Evolutionary conservation across 2,113 vertebrate species (phyloP).

Genomic region (Danionella cerebrum): DNA sequence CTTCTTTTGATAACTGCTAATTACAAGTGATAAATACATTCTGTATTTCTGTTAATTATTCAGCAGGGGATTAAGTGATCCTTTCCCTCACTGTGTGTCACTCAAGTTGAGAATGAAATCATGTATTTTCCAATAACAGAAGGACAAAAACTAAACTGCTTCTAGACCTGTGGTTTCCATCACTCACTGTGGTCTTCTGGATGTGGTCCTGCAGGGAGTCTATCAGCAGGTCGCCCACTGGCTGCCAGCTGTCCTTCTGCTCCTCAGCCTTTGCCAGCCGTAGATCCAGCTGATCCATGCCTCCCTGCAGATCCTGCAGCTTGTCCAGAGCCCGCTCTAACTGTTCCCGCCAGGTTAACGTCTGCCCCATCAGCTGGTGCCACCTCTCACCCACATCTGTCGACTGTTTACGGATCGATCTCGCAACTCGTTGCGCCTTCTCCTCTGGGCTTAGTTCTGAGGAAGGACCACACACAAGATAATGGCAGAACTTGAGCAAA

Average conservation of each 20-base stretch:
- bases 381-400: constrained; percentile 87
- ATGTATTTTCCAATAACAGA: too few relatives aligned
- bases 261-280: constrained; percentile 80
- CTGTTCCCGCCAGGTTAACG: constrained; percentile 82
- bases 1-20: too few relatives aligned
- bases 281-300: constrained; percentile 87
- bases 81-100: neutral
- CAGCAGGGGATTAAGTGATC: too few relatives aligned
- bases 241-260: constrained; percentile 76
- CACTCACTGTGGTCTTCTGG: constrained; percentile 58
- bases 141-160: too few relatives aligned
- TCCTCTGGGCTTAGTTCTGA: constrained; percentile 85
- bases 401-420: constrained; percentile 91
- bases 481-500: neutral
- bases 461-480: neutral
- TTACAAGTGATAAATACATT: too few relatives aligned
- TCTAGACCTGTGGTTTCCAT: too few relatives aligned
- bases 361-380: constrained; percentile 77
- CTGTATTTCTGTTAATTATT: too few relatives aligned
- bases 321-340: constrained; percentile 83
- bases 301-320: constrained; percentile 84
- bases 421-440: constrained; percentile 81
- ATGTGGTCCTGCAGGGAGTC: constrained; percentile 92
- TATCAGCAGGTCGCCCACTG: constrained; percentile 86
- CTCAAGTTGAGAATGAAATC: too few relatives aligned